Conservation (phyloP, 2,797 vertebrate species). For the Leptatherina wallacei region DNA sequence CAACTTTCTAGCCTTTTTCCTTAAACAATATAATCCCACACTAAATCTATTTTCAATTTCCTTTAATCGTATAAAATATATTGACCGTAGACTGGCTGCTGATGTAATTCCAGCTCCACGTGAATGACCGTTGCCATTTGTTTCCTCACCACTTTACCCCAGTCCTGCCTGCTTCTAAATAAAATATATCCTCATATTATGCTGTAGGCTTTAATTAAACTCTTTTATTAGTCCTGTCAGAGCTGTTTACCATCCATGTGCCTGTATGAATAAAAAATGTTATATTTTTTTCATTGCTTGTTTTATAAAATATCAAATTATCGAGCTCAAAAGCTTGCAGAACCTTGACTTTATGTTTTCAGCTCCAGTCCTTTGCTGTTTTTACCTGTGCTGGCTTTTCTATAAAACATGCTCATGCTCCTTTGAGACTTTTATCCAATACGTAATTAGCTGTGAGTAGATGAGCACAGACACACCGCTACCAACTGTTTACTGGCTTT, state of each 20-base stretch:
- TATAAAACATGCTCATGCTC: constrained; percentile 21
- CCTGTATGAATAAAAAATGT: neutral
- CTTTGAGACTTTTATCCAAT: constrained; percentile 31
- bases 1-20: constrained; percentile 13
- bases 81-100: constrained; percentile 25
- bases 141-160: neutral
- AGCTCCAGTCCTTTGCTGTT: constrained; percentile 4
- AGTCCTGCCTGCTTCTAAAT: constrained; percentile 10
- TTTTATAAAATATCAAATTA: constrained; percentile 36
- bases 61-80: constrained; percentile 35
- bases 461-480: neutral
- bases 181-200: constrained; percentile 15
- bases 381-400: constrained; percentile 4
- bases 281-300: constrained; percentile 32
- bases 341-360: constrained; percentile 15
- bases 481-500: constrained; percentile 46
- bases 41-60: constrained; percentile 33
- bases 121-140: constrained; percentile 29
- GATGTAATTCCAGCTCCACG: constrained; percentile 12
- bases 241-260: neutral
- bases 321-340: constrained; percentile 11
- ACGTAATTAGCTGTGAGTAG: constrained; percentile 44
- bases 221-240: constrained; percentile 31
- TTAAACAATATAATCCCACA: constrained; percentile 16
- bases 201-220: constrained; percentile 39